These are phyloP conservation scores for Etheostoma spectabile DNA, from an alignment of 2,113 vertebrate species.

Conservation along the genomic window DNA sequence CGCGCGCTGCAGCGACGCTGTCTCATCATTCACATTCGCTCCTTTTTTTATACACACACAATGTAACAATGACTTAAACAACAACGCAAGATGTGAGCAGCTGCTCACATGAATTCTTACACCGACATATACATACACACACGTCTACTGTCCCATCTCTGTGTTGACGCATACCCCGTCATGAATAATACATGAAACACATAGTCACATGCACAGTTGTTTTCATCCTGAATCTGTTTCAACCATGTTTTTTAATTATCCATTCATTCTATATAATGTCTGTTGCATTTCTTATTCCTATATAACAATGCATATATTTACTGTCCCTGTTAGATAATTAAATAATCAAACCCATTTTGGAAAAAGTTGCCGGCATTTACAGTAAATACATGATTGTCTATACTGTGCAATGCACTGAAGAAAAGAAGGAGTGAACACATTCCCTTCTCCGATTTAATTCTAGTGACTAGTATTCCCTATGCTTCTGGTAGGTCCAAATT, in stretches of 20 bases:
- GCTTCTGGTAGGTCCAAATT: not conserved
- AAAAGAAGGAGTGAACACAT: not conserved
- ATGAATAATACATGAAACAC: not conserved
- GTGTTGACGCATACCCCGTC: not conserved
- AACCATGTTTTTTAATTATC: not conserved
- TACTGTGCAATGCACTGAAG: not conserved
- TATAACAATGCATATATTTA: not conserved
- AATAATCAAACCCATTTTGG: too few species aligned
- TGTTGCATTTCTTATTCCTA: not conserved
- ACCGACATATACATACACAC: not conserved
- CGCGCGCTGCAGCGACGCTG: not conserved
- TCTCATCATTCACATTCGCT: slow-evolving; percentile 36
- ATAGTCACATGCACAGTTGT: not conserved
- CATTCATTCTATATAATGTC: not conserved
- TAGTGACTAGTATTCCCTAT: not conserved
- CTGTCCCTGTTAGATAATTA: not conserved
- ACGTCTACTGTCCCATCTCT: not conserved
- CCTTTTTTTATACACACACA: not conserved
- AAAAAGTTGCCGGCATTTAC: not conserved
- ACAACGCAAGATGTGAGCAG: not conserved
- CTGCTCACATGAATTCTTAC: not conserved
- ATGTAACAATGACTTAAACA: not conserved
- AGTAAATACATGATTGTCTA: not conserved
- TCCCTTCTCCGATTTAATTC: not conserved
- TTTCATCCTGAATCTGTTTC: not conserved